phyloP scores from a whole-genome alignment of 2,888 invertebrate species.

The Perithous albicinctus region DNA sequence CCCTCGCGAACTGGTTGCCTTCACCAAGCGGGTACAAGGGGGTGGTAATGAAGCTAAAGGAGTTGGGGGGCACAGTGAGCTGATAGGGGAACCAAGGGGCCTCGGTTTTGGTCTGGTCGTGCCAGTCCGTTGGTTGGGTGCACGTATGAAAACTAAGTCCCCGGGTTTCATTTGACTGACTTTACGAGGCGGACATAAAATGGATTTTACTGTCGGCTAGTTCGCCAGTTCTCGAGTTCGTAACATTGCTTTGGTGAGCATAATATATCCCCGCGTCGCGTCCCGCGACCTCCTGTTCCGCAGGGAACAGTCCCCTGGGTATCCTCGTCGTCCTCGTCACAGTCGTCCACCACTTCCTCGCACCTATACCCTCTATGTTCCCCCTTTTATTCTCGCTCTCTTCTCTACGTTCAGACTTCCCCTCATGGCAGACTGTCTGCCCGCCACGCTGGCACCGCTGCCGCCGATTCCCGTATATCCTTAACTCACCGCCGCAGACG shows the following conservation, averaged over 20 bases:
- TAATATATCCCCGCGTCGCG: conserved; percentile 72
- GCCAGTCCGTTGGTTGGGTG: conserved; percentile 71
- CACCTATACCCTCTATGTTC: background rate
- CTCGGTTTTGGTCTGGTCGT: conserved; percentile 67
- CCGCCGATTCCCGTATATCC: conserved; percentile 1
- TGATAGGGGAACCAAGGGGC: conserved; percentile 17
- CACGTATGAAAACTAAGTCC: conserved; percentile 84
- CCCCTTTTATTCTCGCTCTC: conserved; percentile 46
- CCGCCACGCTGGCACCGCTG: conserved; percentile 60
- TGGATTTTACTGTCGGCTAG: conserved; percentile 84
- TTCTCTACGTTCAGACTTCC: conserved; percentile 27
- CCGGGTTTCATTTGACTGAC: conserved; percentile 83
- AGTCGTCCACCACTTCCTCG: conserved; percentile 54
- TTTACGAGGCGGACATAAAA: conserved; percentile 84
- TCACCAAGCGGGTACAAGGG: conserved; percentile 48
- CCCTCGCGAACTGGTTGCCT: conserved; percentile 42
- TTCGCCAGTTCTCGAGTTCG: conserved; percentile 84
- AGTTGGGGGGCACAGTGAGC: conserved; percentile 45
- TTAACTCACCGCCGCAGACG: conserved; percentile 52
- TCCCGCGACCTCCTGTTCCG: conserved; percentile 36
- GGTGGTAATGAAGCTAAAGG: conserved; percentile 51
- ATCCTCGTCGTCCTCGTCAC: conserved; percentile 55
- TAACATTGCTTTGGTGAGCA: conserved; percentile 82
- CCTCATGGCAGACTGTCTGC: conserved; percentile 60
- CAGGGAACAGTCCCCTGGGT: conserved; percentile 31